Percentiles rank a stretch among this genome's conserved stretches.
Evolutionary conservation across 2,113 vertebrate genomes (phyloP).

Genomic region (Scomber scombrus): DNA sequence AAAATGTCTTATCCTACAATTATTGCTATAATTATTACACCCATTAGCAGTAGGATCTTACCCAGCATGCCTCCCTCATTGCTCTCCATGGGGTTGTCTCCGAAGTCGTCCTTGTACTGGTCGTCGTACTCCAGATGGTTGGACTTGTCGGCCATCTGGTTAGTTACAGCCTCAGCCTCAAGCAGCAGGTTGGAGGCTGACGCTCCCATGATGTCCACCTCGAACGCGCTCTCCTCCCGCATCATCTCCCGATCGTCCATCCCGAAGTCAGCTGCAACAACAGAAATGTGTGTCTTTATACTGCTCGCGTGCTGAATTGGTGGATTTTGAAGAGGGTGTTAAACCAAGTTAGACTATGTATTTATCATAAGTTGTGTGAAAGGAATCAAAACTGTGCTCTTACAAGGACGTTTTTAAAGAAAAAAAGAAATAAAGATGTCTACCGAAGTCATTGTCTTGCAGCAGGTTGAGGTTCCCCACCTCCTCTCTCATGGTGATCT

Average conservation of each 20-base stretch:
- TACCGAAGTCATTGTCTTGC: slow-evolving; percentile 97
- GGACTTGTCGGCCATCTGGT: slow-evolving; percentile 90
- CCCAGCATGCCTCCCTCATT: slow-evolving; percentile 95
- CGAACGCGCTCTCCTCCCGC: slow-evolving; percentile 93
- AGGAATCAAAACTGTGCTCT: not conserved
- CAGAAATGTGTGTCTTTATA: not conserved
- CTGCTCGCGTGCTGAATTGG: no score
- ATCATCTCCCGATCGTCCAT: slow-evolving; percentile 98
- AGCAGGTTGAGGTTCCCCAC: slow-evolving; percentile 97
- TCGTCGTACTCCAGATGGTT: slow-evolving; percentile 93
- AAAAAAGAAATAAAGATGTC: not conserved
- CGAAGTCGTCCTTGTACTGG: slow-evolving; percentile 88
- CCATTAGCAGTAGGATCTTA: slow-evolving; percentile 61
- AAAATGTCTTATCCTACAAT: no score
- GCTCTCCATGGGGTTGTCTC: slow-evolving; percentile 89
- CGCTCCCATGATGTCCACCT: slow-evolving; percentile 93
- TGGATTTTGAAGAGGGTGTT: no score
- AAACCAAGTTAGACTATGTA: no score
- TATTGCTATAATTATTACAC: not conserved
- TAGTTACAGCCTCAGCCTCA: slow-evolving; percentile 92
- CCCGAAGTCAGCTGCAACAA: slow-evolving; percentile 91
- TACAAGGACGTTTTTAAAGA: not conserved
- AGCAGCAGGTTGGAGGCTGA: slow-evolving; percentile 92
- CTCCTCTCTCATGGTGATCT: slow-evolving; percentile 99
- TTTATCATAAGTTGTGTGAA: not conserved